Evolutionary conservation across 1,140 invertebrate genomes (phyloP).

Genomic region (Nasonia vitripennis): DNA sequence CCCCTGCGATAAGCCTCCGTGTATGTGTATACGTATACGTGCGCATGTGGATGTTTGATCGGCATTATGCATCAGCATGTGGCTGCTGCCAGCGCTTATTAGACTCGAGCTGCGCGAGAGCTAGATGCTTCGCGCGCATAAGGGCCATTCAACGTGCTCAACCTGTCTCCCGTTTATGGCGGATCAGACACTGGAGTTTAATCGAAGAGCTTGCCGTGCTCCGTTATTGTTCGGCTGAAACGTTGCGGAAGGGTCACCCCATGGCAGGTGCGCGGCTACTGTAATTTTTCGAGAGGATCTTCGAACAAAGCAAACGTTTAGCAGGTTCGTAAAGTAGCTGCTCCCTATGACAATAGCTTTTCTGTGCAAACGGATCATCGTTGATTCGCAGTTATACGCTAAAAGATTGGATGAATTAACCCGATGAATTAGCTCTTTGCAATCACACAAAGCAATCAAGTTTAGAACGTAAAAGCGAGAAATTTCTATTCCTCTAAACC

Average conservation of each 20-base stretch:
- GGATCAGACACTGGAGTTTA: neutral
- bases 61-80: slow-evolving; percentile 74
- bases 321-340: neutral
- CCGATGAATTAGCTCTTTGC: neutral
- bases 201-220: neutral
- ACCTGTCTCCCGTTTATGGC: slow-evolving; percentile 24
- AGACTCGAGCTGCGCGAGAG: slow-evolving; percentile 44
- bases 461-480: neutral
- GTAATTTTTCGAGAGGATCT: slow-evolving; percentile 14
- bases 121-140: neutral
- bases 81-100: slow-evolving; percentile 72
- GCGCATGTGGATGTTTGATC: slow-evolving; percentile 71
- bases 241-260: neutral
- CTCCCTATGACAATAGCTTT: too few relatives aligned
- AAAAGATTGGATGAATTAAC: too few relatives aligned
- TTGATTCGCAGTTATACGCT: too few relatives aligned
- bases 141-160: slow-evolving; percentile 15
- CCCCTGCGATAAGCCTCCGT: neutral
- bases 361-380: too few relatives aligned
- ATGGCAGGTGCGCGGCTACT: slow-evolving; percentile 17
- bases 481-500: neutral
- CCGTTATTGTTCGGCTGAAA: neutral
- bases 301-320: neutral
- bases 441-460: neutral
- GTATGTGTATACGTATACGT: neutral